Base-by-base conservation (phyloP, 2,797 vertebrate species). In the Garrulus glandarius region DNA sequence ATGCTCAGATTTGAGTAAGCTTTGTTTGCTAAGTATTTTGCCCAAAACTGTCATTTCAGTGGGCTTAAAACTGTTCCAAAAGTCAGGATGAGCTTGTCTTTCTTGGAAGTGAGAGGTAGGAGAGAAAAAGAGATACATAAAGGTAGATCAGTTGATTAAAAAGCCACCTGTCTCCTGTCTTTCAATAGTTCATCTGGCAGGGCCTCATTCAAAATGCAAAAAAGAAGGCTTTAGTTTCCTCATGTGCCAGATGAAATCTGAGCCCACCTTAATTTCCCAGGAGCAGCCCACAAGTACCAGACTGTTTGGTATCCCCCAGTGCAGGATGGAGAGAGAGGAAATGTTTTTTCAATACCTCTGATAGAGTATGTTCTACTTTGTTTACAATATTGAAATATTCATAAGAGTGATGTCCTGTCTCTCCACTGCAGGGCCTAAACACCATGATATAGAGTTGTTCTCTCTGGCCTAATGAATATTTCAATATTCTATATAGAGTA, bases 391-490 rank as follows among this genome's bases (percentile, higher is more conserved):
- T 95, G 44, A 96, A 97, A 96, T 97, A 96, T 96, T 94, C 41
- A 97, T 95, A 81, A 84, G 23, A 84, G 29, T 50, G 56, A 82
- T 83, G 94, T 67, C 86, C 64, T 89, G 20, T 41, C 49, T 94
- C 81, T 91, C 67, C 0, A 9, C 50, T 92, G 80, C 63, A 92
- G 67, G 76, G 52, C 56, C 82, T 89, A 70, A 89, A 82, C 43
- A 47, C 47, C 75, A 67, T 80, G 86, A 68, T 94, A 92, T 67
- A 91, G 77, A 87, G 37, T 11, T 76, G 18, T 53, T 92, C 77
- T 87, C 81, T 89, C 74, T 53, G 49, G 52, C n/a, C 68, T 93
- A 84, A 95, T 97, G 81, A 96, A 94, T 97, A 95, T 97, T 97
- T 96, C 63, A 95, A 21, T 93, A 76, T 91, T 94, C 61, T 84